Evolutionary conservation across 2,113 vertebrate genomes (phyloP).

Genomic region (Tichodroma muraria): DNA sequence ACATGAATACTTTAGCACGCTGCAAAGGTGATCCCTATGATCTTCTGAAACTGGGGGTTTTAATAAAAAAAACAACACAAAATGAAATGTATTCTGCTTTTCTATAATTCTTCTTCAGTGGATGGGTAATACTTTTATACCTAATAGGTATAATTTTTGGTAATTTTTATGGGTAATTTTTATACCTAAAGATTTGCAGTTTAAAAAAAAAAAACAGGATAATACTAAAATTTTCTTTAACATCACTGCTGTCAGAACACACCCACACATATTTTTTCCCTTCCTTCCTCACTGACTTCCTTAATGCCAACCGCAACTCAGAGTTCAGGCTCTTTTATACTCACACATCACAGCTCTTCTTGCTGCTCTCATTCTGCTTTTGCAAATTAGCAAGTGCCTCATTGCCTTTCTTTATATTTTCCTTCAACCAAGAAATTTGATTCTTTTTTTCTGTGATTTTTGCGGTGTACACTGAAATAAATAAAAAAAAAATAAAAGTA

Average conservation of each 20-base stretch:
- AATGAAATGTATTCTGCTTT: not conserved
- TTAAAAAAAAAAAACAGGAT: fast-evolving
- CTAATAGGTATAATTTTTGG: too few relatives aligned
- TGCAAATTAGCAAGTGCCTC: conserved; percentile 61
- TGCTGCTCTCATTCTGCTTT: conserved; percentile 58
- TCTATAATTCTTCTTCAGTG: not conserved
- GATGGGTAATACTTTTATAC: not conserved
- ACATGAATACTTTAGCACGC: not conserved
- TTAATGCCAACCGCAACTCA: not conserved
- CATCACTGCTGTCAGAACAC: not conserved
- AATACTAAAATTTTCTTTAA: not conserved
- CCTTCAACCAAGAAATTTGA: conserved; percentile 47
- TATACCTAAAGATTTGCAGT: not conserved
- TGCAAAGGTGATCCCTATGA: not conserved
- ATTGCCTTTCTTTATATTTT: conserved; percentile 62
- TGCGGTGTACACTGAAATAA: conserved; percentile 62
- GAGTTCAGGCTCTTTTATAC: conserved; percentile 36
- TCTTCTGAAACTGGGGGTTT: not conserved
- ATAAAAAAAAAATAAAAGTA: not conserved
- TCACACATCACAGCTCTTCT: conserved; percentile 60
- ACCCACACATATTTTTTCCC: not conserved
- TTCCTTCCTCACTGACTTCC: not conserved
- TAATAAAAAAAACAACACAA: not conserved
- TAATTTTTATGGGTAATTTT: too few relatives aligned
- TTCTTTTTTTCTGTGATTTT: conserved; percentile 52